Evolutionary conservation across 2,113 vertebrate genomes (phyloP).

Genomic region (Nettapus auritus): DNA sequence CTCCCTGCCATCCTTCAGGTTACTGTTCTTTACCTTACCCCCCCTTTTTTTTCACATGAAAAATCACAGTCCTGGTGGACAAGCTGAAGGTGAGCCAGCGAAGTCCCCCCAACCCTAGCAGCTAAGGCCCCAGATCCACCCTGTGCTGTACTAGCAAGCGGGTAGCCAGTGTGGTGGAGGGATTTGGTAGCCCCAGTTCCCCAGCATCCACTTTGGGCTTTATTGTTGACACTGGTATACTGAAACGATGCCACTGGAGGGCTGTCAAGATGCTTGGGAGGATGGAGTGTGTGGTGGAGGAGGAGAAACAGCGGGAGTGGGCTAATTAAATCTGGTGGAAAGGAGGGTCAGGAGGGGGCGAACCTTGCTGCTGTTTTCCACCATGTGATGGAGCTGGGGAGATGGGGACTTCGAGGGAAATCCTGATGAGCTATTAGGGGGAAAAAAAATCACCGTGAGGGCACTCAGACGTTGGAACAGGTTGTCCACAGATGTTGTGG

Average conservation of each 20-base stretch:
- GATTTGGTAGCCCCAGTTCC: background rate
- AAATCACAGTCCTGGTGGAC: background rate
- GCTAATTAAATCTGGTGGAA: background rate
- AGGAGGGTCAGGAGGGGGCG: background rate
- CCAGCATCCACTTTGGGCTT: background rate
- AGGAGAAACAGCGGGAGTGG: background rate
- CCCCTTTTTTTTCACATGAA: background rate
- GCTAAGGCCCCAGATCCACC: rapidly evolving
- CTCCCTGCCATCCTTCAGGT: background rate
- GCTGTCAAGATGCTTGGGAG: background rate
- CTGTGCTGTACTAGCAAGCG: background rate
- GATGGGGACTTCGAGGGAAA: background rate
- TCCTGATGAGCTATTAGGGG: background rate
- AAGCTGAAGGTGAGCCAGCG: background rate
- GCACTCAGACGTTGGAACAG: background rate
- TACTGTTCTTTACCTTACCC: background rate
- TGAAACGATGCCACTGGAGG: background rate
- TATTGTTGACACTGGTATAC: no score
- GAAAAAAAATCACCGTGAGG: background rate
- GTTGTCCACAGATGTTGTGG: background rate
- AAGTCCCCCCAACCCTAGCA: background rate
- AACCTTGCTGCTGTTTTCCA: background rate
- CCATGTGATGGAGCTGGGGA: background rate
- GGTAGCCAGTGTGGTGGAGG: background rate
- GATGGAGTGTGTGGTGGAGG: background rate